Evolutionary conservation across 2,888 invertebrate genomes (phyloP).

Genomic region (Euphydryas editha): DNA sequence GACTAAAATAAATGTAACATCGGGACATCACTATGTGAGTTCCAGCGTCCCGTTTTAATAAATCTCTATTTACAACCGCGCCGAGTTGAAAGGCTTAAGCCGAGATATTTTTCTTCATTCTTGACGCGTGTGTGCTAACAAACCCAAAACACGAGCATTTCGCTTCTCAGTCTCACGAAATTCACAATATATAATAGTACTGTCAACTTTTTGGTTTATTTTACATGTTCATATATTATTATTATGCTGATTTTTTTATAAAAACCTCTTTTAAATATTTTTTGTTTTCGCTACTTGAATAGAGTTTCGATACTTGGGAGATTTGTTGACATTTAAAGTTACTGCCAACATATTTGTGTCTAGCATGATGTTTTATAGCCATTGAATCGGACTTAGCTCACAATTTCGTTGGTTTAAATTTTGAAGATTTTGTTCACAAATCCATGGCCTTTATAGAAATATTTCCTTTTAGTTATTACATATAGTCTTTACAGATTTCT

Average conservation of each 20-base stretch:
- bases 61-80: constrained; percentile 81
- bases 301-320: too few relatives aligned
- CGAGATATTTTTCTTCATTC: constrained; percentile 82
- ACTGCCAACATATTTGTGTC: too few relatives aligned
- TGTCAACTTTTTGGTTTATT: neutral
- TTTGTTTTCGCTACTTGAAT: too few relatives aligned
- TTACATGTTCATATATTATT: neutral
- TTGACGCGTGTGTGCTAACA: constrained; percentile 70
- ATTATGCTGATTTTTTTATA: neutral
- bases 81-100: constrained; percentile 79
- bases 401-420: too few relatives aligned
- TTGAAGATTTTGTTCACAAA: too few relatives aligned
- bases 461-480: too few relatives aligned
- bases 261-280: neutral
- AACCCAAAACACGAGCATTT: constrained; percentile 57
- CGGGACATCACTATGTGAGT: constrained; percentile 66
- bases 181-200: constrained; percentile 45
- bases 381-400: too few relatives aligned
- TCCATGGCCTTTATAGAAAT: too few relatives aligned
- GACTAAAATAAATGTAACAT: constrained; percentile 38
- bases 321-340: too few relatives aligned
- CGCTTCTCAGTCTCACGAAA: constrained; percentile 66
- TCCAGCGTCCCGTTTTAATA: constrained; percentile 78
- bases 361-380: too few relatives aligned
- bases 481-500: too few relatives aligned